A percentile compares a stretch with the other conserved stretches of the same genome.
Evolutionary conservation across 2,113 vertebrate genomes (phyloP).

Genomic region (human): DNA sequence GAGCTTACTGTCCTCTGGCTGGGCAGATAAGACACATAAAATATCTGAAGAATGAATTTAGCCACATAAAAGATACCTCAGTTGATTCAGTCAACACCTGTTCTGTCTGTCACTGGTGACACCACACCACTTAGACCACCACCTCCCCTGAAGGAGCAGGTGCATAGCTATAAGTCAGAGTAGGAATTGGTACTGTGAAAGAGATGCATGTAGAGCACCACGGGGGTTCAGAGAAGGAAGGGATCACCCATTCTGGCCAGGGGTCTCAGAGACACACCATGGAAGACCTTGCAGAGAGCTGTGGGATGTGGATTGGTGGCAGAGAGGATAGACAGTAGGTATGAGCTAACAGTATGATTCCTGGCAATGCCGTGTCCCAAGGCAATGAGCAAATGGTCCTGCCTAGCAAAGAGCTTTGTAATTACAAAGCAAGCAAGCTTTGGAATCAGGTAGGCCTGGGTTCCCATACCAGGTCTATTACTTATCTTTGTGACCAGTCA

Average conservation of each 20-base stretch:
- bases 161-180: not conserved
- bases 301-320: not conserved
- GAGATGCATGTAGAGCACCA: rapidly evolving
- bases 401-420: not conserved
- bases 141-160: not conserved
- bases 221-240: not conserved
- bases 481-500: not conserved
- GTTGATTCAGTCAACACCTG: not conserved
- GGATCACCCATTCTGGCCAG: not conserved
- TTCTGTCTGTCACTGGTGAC: not conserved
- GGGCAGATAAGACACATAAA: not conserved
- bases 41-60: slow-evolving; percentile 22
- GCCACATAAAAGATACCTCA: not conserved
- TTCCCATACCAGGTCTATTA: not conserved
- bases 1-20: not conserved
- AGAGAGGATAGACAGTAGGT: not conserved
- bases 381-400: not conserved
- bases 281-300: not conserved
- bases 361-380: not conserved
- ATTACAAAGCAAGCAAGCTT: not conserved
- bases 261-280: not conserved
- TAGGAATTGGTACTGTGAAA: not conserved
- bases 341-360: not conserved
- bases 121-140: not conserved
- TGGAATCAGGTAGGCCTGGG: not conserved